A percentile compares a stretch with the other conserved stretches of the same genome.
These are phyloP conservation scores for Bubo blakistoni DNA, from an alignment of 2,113 vertebrate genomes.

Conservation along the genomic window DNA sequence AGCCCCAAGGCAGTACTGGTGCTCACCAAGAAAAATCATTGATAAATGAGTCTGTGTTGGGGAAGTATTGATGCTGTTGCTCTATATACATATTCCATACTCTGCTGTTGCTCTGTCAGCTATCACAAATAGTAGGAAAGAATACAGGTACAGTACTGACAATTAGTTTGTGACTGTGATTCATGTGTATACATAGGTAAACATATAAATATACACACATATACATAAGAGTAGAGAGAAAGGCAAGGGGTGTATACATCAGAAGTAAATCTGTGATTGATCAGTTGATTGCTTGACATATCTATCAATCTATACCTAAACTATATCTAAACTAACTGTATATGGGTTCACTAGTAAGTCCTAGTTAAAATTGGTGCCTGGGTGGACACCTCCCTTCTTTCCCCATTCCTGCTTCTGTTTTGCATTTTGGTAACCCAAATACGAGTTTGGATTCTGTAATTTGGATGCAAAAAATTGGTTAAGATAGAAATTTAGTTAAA, in stretches of 20 bases:
- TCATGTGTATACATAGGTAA: background rate
- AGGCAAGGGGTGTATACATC: fast-evolving
- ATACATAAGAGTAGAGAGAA: background rate
- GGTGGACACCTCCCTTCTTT: background rate
- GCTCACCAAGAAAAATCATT: background rate
- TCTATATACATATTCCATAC: background rate
- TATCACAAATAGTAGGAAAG: background rate
- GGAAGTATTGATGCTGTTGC: background rate
- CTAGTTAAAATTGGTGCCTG: background rate
- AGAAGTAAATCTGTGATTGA: background rate
- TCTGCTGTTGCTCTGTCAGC: background rate
- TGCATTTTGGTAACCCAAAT: background rate
- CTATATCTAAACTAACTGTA: background rate
- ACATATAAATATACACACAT: background rate
- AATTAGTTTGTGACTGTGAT: background rate
- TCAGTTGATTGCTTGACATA: background rate
- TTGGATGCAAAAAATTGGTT: background rate
- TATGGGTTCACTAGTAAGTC: background rate
- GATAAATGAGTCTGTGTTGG: background rate
- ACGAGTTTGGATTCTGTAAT: background rate
- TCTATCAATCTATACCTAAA: background rate
- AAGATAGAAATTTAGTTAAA: background rate
- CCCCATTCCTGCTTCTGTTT: background rate
- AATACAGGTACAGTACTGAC: background rate
- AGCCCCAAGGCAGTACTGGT: background rate